These are phyloP conservation scores for Plectropomus leopardus DNA, from an alignment of 2,113 vertebrate species.

Conservation along the genomic window DNA sequence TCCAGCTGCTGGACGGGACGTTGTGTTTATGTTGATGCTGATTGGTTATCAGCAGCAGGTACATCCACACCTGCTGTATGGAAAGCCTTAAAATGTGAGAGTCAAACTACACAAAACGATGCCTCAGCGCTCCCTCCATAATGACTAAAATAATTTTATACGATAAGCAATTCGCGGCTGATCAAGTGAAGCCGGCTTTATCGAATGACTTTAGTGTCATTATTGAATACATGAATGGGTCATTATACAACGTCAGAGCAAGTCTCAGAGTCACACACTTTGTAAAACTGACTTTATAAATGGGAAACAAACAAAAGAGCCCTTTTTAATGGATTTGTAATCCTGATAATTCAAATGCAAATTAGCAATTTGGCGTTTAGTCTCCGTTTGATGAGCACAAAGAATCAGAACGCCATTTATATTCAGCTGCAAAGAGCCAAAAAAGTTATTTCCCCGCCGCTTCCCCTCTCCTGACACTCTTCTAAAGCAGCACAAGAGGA, in stretches of 20 bases:
- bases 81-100: neutral
- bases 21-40: neutral
- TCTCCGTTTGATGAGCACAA: neutral
- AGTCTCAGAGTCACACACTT: neutral
- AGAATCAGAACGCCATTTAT: neutral
- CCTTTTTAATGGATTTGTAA: neutral
- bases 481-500: neutral
- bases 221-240: neutral
- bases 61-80: neutral
- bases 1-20: too few species aligned
- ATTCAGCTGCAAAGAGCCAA: neutral
- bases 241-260: neutral
- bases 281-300: neutral
- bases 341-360: slow-evolving; percentile 27
- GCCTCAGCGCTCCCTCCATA: neutral
- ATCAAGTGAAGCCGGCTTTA: slow-evolving; percentile 1
- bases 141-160: neutral
- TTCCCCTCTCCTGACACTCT: neutral
- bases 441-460: neutral
- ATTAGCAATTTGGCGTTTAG: neutral
- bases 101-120: neutral
- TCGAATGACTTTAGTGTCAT: neutral
- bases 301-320: slow-evolving; percentile 16
- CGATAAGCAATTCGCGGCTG: neutral
- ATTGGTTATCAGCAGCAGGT: neutral